Base-by-base conservation (phyloP, 2,113 vertebrate species). In the Calidris pygmaea region DNA sequence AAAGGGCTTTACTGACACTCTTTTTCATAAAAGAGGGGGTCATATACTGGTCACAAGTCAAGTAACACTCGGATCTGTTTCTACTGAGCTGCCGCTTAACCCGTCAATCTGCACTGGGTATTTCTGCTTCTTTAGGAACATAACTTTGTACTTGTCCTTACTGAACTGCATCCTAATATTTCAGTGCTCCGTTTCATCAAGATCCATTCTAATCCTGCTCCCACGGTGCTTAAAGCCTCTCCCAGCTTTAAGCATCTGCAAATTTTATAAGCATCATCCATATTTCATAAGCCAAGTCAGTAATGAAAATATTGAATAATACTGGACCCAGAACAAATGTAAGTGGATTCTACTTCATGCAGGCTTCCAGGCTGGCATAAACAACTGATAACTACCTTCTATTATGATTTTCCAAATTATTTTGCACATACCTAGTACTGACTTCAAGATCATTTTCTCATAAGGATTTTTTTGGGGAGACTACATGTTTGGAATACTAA, bases 261-360 rank as follows among this genome's bases (percentile, higher is more conserved):
- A 88, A 89, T 95, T 95, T 93, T 86, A 96, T 93, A 93, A 90
- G 93, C 56, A 63, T 78, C 76, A 93, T 96, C 73, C 87, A 95
- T 96, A 93, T 92, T 93, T 95, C 91, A 96, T 95, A 89, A 95
- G 68, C 47, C 52, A 92, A 89, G 91, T 63, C 83, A 84, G 73
- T 93, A 93, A 92, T 87, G 72, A 95, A 95, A 95, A 90, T 90
- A 96, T 43, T 81, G 43, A 95, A 67, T 79, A 85, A 85, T 48
- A 90, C 15, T 0, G 1, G 56, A 84, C 73, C 37, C 50, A 84
- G 72, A 90, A 84, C 55, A 93, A 84, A 89, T 37, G 0, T 48
- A 81, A 93, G 47, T 75, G 41, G 72, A 90, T 90, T 88, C 65
- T 32, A 56, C 65, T 67, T 76, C 65, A 67, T 6, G 32, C n/a